Conservation (phyloP, 2,888 invertebrate species). For the Ceriagrion tenellum region DNA sequence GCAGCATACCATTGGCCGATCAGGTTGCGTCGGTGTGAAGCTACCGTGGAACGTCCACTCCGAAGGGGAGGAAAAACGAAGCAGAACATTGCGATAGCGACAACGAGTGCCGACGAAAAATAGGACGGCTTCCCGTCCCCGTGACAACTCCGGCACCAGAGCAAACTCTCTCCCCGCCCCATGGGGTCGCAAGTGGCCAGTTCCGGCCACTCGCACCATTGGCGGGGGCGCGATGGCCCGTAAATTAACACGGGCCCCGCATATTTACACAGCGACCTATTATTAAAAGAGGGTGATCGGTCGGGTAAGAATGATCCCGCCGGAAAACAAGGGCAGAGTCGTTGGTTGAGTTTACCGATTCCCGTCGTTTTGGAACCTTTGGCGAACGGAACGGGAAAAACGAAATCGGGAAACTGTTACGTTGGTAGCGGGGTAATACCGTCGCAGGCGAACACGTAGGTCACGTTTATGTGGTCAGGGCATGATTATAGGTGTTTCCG, state of each 20-base stretch:
- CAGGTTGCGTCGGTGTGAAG: not conserved
- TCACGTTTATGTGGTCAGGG: no score
- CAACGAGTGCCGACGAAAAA: not conserved
- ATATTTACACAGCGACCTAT: constrained; percentile 3
- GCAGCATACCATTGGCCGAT: not conserved
- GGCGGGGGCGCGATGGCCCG: not conserved
- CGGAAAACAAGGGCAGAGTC: not conserved
- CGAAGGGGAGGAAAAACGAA: not conserved
- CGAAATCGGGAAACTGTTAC: no score
- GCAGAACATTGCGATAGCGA: not conserved
- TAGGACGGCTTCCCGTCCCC: not conserved
- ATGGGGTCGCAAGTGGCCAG: not conserved
- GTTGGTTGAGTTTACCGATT: no score
- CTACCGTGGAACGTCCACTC: not conserved
- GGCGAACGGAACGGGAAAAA: no score
- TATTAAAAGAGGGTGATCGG: not conserved
- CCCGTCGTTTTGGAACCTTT: no score
- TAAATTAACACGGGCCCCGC: constrained; percentile 12
- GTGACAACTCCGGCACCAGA: not conserved
- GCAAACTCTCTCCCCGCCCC: not conserved
- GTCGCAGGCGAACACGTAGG: no score
- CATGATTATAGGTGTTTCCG: no score
- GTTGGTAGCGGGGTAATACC: no score
- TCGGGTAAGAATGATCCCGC: not conserved
- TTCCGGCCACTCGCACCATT: not conserved